Evolutionary conservation across 2,797 vertebrate species (phyloP).

Genomic region (Allochrocebus solatus): DNA sequence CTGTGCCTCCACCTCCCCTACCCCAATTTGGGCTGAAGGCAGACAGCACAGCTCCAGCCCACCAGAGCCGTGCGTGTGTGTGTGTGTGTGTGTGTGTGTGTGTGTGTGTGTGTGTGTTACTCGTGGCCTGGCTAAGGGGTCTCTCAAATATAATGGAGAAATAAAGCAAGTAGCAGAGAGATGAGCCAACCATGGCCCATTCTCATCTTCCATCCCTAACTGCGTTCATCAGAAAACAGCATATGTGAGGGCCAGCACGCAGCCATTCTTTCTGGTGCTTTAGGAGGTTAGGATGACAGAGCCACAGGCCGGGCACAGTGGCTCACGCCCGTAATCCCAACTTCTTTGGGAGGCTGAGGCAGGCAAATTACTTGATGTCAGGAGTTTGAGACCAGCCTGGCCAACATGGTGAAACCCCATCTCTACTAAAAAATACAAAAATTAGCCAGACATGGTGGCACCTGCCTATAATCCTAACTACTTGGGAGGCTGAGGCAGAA

Average conservation of each 20-base stretch:
- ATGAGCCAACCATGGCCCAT: background rate
- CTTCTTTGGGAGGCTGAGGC: background rate
- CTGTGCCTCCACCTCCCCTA: background rate
- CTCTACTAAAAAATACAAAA: background rate
- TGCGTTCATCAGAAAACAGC: background rate
- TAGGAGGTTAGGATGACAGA: background rate
- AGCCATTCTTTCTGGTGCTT: background rate
- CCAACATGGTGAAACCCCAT: background rate
- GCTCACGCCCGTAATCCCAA: background rate
- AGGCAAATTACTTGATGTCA: background rate
- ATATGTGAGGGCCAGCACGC: accelerated
- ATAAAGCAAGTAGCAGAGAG: background rate
- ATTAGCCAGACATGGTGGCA: background rate
- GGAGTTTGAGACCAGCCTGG: background rate
- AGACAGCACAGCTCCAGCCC: background rate
- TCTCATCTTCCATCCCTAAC: background rate
- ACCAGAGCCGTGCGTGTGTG: background rate
- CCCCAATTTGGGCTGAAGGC: background rate
- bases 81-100: background rate
- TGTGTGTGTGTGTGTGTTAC: too few relatives aligned
- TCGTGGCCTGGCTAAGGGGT: background rate
- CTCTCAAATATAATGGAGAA: background rate
- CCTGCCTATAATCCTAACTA: background rate
- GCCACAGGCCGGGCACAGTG: accelerated
- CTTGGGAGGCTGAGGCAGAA: background rate